Conservation (phyloP, 2,113 vertebrate genomes). For the Ancistrus triradiatus region DNA sequence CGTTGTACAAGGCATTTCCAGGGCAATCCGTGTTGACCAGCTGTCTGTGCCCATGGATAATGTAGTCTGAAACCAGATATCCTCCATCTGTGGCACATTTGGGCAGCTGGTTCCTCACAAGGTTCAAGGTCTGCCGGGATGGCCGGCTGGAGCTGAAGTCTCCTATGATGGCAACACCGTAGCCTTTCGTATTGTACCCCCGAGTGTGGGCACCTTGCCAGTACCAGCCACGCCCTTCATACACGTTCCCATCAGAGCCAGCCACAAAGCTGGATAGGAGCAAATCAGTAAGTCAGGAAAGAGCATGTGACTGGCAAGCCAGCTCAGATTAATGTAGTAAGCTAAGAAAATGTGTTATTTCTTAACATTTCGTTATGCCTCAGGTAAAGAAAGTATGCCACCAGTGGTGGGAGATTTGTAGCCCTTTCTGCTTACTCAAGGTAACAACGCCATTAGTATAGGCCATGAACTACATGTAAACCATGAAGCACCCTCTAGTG, state of each 20-base stretch:
- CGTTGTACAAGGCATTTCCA: conserved; percentile 69
- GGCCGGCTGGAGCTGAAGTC: conserved; percentile 71
- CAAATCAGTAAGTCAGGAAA: neutral
- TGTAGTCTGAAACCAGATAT: conserved; percentile 59
- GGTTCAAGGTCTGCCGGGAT: conserved; percentile 47
- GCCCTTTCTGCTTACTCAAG: too few species aligned
- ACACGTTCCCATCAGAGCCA: conserved; percentile 82
- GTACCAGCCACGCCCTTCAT: conserved; percentile 83
- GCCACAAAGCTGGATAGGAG: conserved; percentile 73
- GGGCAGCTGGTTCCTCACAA: conserved; percentile 70
- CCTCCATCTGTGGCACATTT: conserved; percentile 63
- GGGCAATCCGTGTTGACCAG: conserved; percentile 74
- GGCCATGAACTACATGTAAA: too few species aligned
- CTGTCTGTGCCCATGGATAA: conserved; percentile 78
- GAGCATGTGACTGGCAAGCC: too few species aligned
- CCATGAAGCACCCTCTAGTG: too few species aligned
- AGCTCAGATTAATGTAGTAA: too few species aligned
- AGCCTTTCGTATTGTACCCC: conserved; percentile 78
- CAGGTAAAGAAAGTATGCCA: too few species aligned
- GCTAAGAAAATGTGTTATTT: too few species aligned
- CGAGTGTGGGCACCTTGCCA: conserved; percentile 81
- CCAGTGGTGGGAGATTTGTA: too few species aligned
- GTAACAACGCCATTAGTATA: too few species aligned
- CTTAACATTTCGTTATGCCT: too few species aligned
- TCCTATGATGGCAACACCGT: conserved; percentile 78